Percentiles rank a stretch among this genome's conserved stretches.
These are phyloP conservation scores for Galago senegalensis DNA, from an alignment of 2,797 vertebrate species.

Conservation along the genomic window DNA sequence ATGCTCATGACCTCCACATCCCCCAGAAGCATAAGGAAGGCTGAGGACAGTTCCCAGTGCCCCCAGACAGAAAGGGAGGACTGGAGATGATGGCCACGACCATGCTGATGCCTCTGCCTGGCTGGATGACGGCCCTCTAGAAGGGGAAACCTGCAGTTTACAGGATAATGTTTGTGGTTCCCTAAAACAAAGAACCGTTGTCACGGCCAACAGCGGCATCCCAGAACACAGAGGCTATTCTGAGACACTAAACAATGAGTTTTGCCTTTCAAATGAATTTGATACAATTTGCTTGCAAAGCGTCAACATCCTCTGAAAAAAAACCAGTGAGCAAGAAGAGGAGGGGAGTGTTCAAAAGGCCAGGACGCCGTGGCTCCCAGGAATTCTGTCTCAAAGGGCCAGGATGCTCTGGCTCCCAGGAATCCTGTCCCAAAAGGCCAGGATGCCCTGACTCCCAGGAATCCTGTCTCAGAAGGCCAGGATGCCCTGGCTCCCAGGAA, in stretches of 20 bases:
- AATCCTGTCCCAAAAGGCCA: accelerated
- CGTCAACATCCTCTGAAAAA: neutral
- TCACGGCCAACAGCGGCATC: constrained; percentile 66
- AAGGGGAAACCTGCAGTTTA: accelerated
- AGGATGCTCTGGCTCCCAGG: too few relatives aligned
- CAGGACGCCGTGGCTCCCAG: too few relatives aligned
- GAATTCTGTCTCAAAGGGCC: accelerated
- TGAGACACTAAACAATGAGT: neutral
- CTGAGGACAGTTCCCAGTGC: accelerated
- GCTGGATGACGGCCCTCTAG: neutral
- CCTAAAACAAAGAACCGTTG: neutral
- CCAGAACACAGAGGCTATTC: neutral
- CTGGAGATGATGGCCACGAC: accelerated
- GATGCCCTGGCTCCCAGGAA: too few relatives aligned
- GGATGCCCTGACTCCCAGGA: too few relatives aligned
- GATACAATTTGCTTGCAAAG: neutral
- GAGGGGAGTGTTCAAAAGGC: accelerated
- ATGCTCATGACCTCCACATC: accelerated
- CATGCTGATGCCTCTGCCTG: accelerated
- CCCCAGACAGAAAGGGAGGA: accelerated
- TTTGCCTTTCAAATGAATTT: constrained; percentile 4
- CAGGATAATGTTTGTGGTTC: neutral
- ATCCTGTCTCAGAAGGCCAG: accelerated
- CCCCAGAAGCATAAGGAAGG: accelerated
- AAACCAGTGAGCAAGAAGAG: neutral